Conservation (phyloP, 2,888 invertebrate species). For the Cerceris rybyensis region DNA sequence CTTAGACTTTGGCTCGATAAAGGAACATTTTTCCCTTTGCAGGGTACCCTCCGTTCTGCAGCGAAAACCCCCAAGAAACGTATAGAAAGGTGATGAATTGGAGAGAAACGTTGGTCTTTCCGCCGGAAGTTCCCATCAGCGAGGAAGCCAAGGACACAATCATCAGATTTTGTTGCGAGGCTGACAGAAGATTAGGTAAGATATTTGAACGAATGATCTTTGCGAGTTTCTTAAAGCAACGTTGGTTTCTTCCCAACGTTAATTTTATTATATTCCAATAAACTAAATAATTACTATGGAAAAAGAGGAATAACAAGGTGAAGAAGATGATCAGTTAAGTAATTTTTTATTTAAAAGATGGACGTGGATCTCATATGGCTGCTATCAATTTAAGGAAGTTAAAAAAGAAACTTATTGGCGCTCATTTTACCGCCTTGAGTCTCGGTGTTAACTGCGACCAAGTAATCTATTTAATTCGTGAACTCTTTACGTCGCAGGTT, state of each 20-base stretch:
- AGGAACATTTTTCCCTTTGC: constrained; percentile 14
- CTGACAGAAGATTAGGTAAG: constrained; percentile 90
- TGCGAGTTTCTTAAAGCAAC: too few relatives aligned
- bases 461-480: neutral
- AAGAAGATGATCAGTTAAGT: too few relatives aligned
- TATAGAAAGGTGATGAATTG: constrained; percentile 99
- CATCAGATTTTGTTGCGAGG: constrained; percentile 97
- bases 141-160: constrained; percentile 98
- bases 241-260: constrained; percentile 15
- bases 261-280: neutral
- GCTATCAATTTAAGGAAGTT: too few relatives aligned
- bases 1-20: too few relatives aligned
- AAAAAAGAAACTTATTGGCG: too few relatives aligned
- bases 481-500: constrained; percentile 84
- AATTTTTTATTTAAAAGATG: too few relatives aligned
- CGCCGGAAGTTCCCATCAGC: constrained; percentile 99
- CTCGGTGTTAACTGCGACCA: neutral
- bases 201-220: too few relatives aligned
- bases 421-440: too few relatives aligned
- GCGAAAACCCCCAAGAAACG: constrained; percentile 98
- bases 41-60: constrained; percentile 99
- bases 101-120: constrained; percentile 98
- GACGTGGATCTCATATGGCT: too few relatives aligned
- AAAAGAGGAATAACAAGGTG: too few relatives aligned
- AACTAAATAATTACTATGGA: too few relatives aligned